Percentiles rank a stretch among this genome's conserved stretches.
Evolutionary conservation across 2,888 invertebrate species (phyloP).

Genomic region (Temnothorax unifasciatus): DNA sequence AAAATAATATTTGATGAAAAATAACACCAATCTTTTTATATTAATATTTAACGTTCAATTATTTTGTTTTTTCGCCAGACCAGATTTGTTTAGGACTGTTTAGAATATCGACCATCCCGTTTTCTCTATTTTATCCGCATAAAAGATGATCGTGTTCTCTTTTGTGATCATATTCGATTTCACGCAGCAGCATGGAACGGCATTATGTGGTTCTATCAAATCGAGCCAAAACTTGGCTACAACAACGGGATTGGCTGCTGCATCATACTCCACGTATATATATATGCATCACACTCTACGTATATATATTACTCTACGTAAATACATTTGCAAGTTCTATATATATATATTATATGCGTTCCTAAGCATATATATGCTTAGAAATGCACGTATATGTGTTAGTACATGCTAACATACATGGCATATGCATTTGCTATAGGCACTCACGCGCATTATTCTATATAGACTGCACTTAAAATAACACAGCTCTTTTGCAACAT

Average conservation of each 20-base stretch:
- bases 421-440: slow-evolving; percentile 1
- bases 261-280: neutral
- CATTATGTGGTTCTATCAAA: slow-evolving; percentile 44
- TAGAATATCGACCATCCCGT: neutral
- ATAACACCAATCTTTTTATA: neutral
- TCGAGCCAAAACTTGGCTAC: slow-evolving; percentile 53
- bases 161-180: neutral
- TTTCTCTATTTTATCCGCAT: slow-evolving; percentile 10
- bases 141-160: neutral
- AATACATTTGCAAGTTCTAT: slow-evolving; percentile 3
- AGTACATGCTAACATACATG: slow-evolving; percentile 11
- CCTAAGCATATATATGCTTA: neutral
- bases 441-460: slow-evolving; percentile 7
- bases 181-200: neutral
- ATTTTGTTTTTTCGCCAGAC: neutral
- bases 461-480: neutral
- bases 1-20: neutral
- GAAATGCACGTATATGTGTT: neutral
- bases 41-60: slow-evolving; percentile 3
- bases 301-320: neutral
- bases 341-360: neutral
- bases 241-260: slow-evolving; percentile 53
- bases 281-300: no score
- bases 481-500: neutral
- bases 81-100: neutral